Base-by-base conservation (phyloP, 2,113 vertebrate genomes). In the Isurus oxyrinchus region DNA sequence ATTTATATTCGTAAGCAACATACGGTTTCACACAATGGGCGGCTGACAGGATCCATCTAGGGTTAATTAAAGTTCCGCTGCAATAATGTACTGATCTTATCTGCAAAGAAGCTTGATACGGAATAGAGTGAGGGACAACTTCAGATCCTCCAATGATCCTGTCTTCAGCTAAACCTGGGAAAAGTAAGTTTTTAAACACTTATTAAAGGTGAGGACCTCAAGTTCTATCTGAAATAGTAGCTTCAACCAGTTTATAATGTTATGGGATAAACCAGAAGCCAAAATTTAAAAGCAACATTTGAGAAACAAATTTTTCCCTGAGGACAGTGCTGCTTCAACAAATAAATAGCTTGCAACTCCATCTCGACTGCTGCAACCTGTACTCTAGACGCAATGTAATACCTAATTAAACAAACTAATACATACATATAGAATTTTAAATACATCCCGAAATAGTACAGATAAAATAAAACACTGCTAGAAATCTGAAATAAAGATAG, bases 11-110 rank as follows among this genome's bases (percentile, higher is more conserved):
- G 16, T 35, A 63, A 61, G 90, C 0, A 95, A 98, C 98, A 96
- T 96, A 99, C 98, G 97, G 97, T 97, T 97, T 98, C 97, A 97
- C 97, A 97, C 98, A 98, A 98, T 98, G 98, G 97, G 98, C 98
- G 96, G 98, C 98, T 97, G 98, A 97, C 87, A 98, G 96, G 97
- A 98, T 97, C 98, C 97, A 98, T 86, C 97, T 96, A 2, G 96
- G 87, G 13, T 97, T 96, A 96, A 98, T 96, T 4, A 98, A 94
- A 0, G 98, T 98, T 13, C 96, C 98, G 72, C 98, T 98, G 97
- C 98, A 98, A 96, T 97, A 98, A 96, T 98, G 98, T 21, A n/a
- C 55, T 0, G 0, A 95, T 3, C 96, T 76, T 14, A 57, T 97
- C 96, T 97, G 97, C 84, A 98, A 14, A 1, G 98, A 98, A 0